phyloP scores from a whole-genome alignment of 2,888 invertebrate species.

The Meteorus colon region DNA sequence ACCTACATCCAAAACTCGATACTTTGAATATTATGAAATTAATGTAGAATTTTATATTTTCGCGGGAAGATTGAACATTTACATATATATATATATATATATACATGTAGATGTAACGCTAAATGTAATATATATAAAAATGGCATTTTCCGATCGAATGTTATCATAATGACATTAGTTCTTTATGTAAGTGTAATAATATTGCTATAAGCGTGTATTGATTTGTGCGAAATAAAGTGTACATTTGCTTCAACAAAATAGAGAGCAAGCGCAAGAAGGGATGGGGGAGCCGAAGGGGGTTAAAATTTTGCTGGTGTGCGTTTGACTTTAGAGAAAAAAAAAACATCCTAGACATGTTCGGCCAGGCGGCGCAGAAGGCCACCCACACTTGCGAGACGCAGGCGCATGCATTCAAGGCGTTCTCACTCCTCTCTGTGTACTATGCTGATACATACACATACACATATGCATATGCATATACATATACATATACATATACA shows the following conservation, averaged over 20 bases:
- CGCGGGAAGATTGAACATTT: neutral
- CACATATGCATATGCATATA: neutral
- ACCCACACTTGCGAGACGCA: conserved; percentile 46
- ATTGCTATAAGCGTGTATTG: neutral
- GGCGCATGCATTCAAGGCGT: conserved; percentile 46
- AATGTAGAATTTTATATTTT: neutral
- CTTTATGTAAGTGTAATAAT: neutral
- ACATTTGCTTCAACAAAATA: conserved; percentile 1
- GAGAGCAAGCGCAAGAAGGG: neutral
- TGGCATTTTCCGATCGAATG: neutral
- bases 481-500: conserved; percentile 19
- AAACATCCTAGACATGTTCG: conserved; percentile 56
- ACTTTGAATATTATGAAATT: neutral
- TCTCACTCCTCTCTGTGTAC: conserved; percentile 22
- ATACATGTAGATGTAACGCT: neutral
- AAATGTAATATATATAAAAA: neutral
- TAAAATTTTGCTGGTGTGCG: conserved; percentile 36
- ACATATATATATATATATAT: neutral
- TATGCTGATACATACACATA: neutral
- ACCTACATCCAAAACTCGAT: neutral
- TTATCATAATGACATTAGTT: neutral
- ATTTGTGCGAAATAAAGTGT: conserved; percentile 7
- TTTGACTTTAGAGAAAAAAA: conserved; percentile 43
- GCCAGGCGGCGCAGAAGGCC: conserved; percentile 61
- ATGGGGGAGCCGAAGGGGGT: neutral